phyloP scores from a whole-genome alignment of 2,888 invertebrate genomes.

The Chloromyia formosa region DNA sequence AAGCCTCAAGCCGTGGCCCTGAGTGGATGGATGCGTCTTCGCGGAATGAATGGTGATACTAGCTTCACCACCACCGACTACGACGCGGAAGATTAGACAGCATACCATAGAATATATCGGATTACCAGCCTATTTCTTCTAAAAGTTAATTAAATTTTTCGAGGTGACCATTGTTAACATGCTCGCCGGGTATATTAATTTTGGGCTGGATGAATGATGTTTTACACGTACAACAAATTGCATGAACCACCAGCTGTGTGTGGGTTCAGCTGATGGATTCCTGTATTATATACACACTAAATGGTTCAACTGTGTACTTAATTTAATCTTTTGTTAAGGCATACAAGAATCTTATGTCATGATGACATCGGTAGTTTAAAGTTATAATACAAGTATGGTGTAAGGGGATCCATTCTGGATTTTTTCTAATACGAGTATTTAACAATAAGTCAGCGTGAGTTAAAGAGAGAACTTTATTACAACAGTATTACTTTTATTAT shows the following conservation, averaged over 20 bases:
- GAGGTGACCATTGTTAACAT: slow-evolving; percentile 42
- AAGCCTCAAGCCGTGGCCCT: too few species aligned
- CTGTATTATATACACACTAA: background rate
- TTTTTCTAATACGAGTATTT: too few species aligned
- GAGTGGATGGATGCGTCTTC: too few species aligned
- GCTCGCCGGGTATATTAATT: background rate
- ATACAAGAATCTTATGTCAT: background rate
- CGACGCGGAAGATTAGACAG: too few species aligned
- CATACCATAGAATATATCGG: too few species aligned
- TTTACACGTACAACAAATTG: slow-evolving; percentile 28
- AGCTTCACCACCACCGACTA: too few species aligned
- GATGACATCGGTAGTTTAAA: slow-evolving; percentile 6
- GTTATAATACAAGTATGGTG: too few species aligned
- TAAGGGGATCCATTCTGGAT: too few species aligned
- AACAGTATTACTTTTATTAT: too few species aligned
- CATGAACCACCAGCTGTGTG: slow-evolving; percentile 24
- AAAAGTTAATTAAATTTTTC: slow-evolving; percentile 48
- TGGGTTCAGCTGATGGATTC: background rate
- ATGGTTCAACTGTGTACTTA: slow-evolving; percentile 6
- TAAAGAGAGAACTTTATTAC: too few species aligned
- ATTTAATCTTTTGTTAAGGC: slow-evolving; percentile 30
- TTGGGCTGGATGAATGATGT: slow-evolving; percentile 15
- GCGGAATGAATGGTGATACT: too few species aligned
- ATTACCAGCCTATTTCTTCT: slow-evolving; percentile 46
- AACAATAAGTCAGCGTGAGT: too few species aligned